Conservation (phyloP, 2,888 invertebrate species). For the Rhaphigaster nebulosa region DNA sequence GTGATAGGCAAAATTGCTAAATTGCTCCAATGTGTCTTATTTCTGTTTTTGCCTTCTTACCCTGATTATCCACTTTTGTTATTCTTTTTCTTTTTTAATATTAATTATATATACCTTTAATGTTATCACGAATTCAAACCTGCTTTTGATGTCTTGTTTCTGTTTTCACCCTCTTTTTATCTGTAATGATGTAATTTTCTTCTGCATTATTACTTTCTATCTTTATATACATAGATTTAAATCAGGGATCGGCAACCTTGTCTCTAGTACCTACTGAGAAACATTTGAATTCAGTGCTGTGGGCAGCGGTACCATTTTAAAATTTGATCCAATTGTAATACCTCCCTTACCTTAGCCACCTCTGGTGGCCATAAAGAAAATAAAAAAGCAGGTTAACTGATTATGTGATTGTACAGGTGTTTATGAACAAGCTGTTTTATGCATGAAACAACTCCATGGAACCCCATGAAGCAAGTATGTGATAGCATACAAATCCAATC, state of each 20-base stretch:
- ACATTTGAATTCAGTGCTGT: neutral
- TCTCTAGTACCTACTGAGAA: neutral
- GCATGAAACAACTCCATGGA: no score
- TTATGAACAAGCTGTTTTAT: no score
- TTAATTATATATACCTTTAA: conserved; percentile 38
- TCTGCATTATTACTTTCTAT: conserved; percentile 37
- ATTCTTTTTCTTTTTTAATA: neutral
- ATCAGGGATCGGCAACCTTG: neutral
- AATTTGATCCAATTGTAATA: neutral
- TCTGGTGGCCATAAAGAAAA: neutral
- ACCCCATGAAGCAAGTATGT: no score
- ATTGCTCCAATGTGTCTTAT: conserved; percentile 56
- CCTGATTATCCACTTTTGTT: conserved; percentile 4
- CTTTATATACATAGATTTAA: conserved; percentile 35
- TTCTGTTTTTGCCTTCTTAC: conserved; percentile 48
- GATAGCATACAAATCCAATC: no score
- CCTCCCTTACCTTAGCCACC: no score
- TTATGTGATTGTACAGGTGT: no score
- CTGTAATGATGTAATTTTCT: conserved; percentile 33
- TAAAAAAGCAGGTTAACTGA: neutral
- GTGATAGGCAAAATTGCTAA: conserved; percentile 55
- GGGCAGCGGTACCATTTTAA: no score
- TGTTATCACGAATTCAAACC: conserved; percentile 52
- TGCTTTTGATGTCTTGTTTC: conserved; percentile 59
- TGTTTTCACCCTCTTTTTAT: neutral